Percentiles rank a stretch among this genome's conserved stretches.
phyloP scores from a whole-genome alignment of 2,888 invertebrate species.

The Orchesella flavescens region DNA sequence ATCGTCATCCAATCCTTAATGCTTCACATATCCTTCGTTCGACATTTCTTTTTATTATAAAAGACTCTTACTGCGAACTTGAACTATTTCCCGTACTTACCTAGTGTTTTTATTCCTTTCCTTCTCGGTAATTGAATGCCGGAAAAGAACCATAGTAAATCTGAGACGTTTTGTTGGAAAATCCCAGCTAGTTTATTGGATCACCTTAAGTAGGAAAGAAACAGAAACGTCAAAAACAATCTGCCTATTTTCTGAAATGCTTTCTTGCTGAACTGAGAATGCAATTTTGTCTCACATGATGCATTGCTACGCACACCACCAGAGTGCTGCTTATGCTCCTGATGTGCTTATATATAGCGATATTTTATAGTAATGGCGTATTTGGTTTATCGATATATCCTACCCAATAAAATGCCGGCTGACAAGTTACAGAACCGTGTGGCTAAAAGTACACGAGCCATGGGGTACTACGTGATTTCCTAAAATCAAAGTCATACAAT shows the following conservation, averaged over 20 bases:
- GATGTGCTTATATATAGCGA: neutral
- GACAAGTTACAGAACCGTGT: too few species aligned
- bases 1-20: slow-evolving; percentile 18
- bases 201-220: slow-evolving; percentile 56
- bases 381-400: too few species aligned
- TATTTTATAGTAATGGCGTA: neutral
- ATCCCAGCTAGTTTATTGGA: slow-evolving; percentile 47
- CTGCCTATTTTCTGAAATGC: slow-evolving; percentile 41
- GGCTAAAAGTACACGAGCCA: too few species aligned
- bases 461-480: too few species aligned
- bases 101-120: neutral
- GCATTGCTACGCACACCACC: neutral
- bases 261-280: slow-evolving; percentile 52
- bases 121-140: too few species aligned
- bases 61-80: neutral
- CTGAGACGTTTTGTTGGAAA: neutral
- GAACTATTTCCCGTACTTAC: neutral
- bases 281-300: slow-evolving; percentile 46
- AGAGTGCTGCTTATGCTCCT: neutral
- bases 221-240: slow-evolving; percentile 64
- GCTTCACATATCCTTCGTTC: neutral
- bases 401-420: neutral
- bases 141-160: too few species aligned
- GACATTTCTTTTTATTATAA: neutral
- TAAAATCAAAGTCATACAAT: too few species aligned